Base-by-base conservation (phyloP, 1,140 invertebrate species). In the Brachionus calyciflorus region DNA sequence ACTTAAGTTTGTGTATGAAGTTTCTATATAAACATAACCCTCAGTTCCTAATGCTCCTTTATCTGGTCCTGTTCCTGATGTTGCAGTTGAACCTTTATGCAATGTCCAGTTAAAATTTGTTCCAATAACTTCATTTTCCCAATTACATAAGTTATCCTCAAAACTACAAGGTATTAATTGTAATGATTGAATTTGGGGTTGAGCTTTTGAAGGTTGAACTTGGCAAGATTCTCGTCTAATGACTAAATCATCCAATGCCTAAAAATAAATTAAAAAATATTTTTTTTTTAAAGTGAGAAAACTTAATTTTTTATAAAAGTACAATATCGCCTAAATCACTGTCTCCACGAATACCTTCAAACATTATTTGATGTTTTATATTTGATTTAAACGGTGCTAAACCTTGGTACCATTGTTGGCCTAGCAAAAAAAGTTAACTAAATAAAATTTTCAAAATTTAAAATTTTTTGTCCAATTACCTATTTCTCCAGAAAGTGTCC, bases 241-340 rank as follows among this genome's bases (percentile, higher is more conserved):
- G 1, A 41, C 28, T n/a, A 76, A 30, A 48, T 76, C 73, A 57
- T 76, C 73, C n/a, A 76, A 5, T 41, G 73, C 70, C 68, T 70
- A 41, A 17, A 63, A 37, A 63, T 24, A 37, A 7, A 46, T 70
- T 44, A 19, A 9, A 46, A 19, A 48, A 12, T 0, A 17, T 24
- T 9, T 63, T 17, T n/a, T n/a, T n/a, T n/a, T n/a, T n/a, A n/a
- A n/a, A n/a, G n/a, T n/a, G n/a, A 10, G 6, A 24, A 21, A 49
- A 26, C 2, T 0, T 19, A 46, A 33, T 14, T 7, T 0, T 51
- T 17, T 46, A 46, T 48, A 17, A 33, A 41, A 2, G 44, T 70
- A 70, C 91, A 41, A 90, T 90, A 79, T 91, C 91, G 68, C 91
- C 91, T 0, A 89, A 87, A 79, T 88, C 90, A 77, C 86, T 88